Evolutionary conservation across 2,113 vertebrate genomes (phyloP), one percentile per base, ranked within the genome.

Genomic region (Myrmophylax atrothorax): DNA sequence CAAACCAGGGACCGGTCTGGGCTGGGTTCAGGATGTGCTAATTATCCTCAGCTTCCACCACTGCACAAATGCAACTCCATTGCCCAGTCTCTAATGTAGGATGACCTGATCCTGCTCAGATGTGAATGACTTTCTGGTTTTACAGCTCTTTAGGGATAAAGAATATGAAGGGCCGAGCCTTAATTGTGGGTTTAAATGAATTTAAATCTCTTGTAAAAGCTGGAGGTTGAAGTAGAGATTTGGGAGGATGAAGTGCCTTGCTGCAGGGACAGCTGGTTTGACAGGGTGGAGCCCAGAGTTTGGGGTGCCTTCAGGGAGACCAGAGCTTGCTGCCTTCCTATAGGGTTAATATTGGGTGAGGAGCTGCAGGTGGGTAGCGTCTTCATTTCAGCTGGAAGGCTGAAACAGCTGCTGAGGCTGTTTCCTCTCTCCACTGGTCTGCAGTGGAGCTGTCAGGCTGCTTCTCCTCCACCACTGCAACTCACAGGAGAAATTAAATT

Each of bases 91-190:
- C 67, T 63, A 67, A 67, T 33, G 25, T 13, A 66, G 52, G 29
- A 52, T 91, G 89, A 70, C 77, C 64, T 59, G 77, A 31, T 76
- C 59, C 50, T 84, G 42, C 60, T 95, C 50, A 29, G 23, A 56
- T 81, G 18, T 6, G 19, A 94, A 76, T 46, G 60, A 52, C 49
- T 93, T 93, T 84, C 89, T 93, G 68, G 89, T 87, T 95, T 87
- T 91, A 47, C 84, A 87, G 77, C 69, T 94, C 81, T 92, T 70
- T 29, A 46, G 53, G 76, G 69, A 29, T 70, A 38, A 87, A 72
- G 74, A 82, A 86, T 40, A 53, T 73, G 64, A 81, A 92, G 88
- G 22, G 37, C 4, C 74, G 29, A 78, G 42, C 12, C 81, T 91
- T 87, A 84, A 87, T 81, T 91, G 60, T 84, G 60, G 33, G 23